Evolutionary conservation across 1,140 invertebrate genomes (phyloP).

Genomic region (Idris sp.): DNA sequence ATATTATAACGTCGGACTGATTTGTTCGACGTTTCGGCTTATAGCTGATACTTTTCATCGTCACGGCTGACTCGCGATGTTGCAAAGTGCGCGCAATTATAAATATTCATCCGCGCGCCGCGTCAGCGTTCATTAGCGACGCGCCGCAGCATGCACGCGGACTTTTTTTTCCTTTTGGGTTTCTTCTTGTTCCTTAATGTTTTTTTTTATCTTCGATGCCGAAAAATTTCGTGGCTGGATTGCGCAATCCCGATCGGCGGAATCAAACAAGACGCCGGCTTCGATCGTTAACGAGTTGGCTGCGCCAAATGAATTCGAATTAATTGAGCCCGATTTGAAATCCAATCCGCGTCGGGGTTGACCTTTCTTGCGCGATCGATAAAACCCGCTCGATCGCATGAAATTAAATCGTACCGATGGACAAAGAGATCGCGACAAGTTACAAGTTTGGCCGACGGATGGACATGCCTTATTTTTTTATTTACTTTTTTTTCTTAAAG

Average conservation of each 20-base stretch:
- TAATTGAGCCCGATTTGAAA: slow-evolving; percentile 63
- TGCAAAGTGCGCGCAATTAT: slow-evolving; percentile 16
- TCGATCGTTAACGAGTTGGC: slow-evolving; percentile 55
- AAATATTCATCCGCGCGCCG: slow-evolving; percentile 33
- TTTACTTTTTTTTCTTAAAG: too few species aligned
- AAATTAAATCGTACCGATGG: slow-evolving; percentile 68
- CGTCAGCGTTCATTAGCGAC: slow-evolving; percentile 10
- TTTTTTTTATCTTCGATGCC: too few species aligned
- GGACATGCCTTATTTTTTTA: slow-evolving; percentile 12
- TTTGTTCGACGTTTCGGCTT: slow-evolving; percentile 30
- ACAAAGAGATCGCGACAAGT: slow-evolving; percentile 51
- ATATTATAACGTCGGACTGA: slow-evolving; percentile 38
- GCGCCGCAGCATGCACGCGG: slow-evolving; percentile 1
- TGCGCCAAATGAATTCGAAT: slow-evolving; percentile 57
- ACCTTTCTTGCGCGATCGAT: slow-evolving; percentile 60
- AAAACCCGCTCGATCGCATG: slow-evolving; percentile 54
- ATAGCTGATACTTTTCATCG: slow-evolving; percentile 8
- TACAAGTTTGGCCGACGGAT: slow-evolving; percentile 17
- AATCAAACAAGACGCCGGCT: slow-evolving; percentile 49
- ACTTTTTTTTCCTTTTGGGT: too few species aligned
- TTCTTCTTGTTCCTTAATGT: too few species aligned
- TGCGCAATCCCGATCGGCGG: slow-evolving; percentile 28
- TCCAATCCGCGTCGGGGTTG: slow-evolving; percentile 57
- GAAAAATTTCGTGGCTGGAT: slow-evolving; percentile 28
- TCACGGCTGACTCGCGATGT: slow-evolving; percentile 4